Conservation (phyloP, 2,797 vertebrate species). For the Pantherophis vulpinus region DNA sequence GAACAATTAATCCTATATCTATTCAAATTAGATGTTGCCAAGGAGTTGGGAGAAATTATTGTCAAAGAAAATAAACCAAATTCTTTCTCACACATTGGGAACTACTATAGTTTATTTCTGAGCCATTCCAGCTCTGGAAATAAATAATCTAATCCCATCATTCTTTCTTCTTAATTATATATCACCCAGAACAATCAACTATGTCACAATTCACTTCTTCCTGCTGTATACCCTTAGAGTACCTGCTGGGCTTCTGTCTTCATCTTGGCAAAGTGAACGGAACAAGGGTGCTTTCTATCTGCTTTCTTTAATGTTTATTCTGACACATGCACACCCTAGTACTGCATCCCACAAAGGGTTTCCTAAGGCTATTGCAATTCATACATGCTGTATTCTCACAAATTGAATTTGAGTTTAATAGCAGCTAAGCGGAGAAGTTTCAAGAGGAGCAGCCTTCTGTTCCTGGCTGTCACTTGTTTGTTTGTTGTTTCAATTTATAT, state of each 20-base stretch:
- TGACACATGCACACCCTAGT: background rate
- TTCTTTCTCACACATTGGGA: background rate
- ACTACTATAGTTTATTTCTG: background rate
- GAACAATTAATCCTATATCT: background rate
- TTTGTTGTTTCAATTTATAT: background rate
- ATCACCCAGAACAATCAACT: background rate
- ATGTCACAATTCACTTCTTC: background rate
- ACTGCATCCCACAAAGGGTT: background rate
- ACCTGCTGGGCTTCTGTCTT: background rate
- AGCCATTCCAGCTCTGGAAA: background rate
- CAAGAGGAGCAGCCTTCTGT: background rate
- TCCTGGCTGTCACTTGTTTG: background rate
- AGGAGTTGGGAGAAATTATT: background rate
- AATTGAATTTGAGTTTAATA: background rate
- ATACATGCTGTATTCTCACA: background rate
- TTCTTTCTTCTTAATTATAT: background rate
- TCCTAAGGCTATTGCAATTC: background rate
- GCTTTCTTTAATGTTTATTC: background rate
- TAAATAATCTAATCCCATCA: background rate
- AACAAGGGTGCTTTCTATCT: background rate
- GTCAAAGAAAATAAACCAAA: background rate
- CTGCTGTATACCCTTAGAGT: background rate
- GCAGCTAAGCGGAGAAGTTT: background rate
- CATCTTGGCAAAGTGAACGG: background rate
- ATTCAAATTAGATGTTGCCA: background rate